Percentiles rank a stretch among this genome's conserved stretches.
phyloP scores from a whole-genome alignment of 1,140 invertebrate species.

The Diploscapter pachys region DNA sequence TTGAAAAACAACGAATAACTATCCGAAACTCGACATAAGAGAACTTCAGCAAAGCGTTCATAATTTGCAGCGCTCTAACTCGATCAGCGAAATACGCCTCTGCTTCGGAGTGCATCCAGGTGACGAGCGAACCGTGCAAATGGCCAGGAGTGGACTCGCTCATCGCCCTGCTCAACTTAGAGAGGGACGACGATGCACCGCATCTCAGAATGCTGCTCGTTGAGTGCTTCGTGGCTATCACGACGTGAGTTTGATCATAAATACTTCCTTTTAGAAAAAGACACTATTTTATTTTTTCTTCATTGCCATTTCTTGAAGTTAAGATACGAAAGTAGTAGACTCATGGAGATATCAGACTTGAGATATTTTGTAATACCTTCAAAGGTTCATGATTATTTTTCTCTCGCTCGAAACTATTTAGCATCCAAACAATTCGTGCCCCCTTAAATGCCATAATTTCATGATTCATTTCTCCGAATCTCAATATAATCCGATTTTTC shows the following conservation, averaged over 20 bases:
- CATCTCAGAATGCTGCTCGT: slow-evolving; percentile 84
- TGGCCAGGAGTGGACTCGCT: slow-evolving; percentile 80
- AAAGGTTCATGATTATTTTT: too few relatives aligned
- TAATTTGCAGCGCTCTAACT: slow-evolving; percentile 39
- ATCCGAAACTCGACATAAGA: not conserved
- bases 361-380: too few relatives aligned
- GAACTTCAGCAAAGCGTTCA: not conserved
- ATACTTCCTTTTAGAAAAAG: not conserved
- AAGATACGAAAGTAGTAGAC: too few relatives aligned
- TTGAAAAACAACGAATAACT: too few relatives aligned
- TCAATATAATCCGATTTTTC: not conserved
- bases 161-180: slow-evolving; percentile 60
- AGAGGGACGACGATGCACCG: slow-evolving; percentile 92
- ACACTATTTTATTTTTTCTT: not conserved
- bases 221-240: slow-evolving; percentile 87
- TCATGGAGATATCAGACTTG: too few relatives aligned
- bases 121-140: slow-evolving; percentile 68
- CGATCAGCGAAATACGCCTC: slow-evolving; percentile 30
- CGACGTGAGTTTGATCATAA: slow-evolving; percentile 52
- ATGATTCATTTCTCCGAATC: too few relatives aligned
- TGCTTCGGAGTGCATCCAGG: slow-evolving; percentile 60
- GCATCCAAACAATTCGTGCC: too few relatives aligned
- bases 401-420: too few relatives aligned
- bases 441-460: too few relatives aligned
- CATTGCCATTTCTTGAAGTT: too few relatives aligned